A percentile compares a stretch with the other conserved stretches of the same genome.
Conservation (phyloP, 2,797 vertebrate genomes). For the Alauda arvensis region DNA sequence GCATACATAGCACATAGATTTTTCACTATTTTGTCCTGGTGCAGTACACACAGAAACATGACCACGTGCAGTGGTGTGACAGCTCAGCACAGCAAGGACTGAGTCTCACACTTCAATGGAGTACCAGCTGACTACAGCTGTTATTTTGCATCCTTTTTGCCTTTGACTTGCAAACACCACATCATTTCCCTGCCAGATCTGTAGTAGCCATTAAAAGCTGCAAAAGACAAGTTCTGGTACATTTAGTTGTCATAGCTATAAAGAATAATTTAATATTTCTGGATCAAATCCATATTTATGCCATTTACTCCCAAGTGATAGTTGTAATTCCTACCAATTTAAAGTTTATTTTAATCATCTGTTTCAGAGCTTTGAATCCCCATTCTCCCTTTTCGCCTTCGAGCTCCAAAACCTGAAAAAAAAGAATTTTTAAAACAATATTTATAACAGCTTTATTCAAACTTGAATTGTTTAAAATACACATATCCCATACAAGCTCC, state of each 20-base stretch:
- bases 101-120: background rate
- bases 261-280: background rate
- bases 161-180: background rate
- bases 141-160: background rate
- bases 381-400: slow-evolving; percentile 99
- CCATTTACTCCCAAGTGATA: slow-evolving; percentile 2
- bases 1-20: background rate
- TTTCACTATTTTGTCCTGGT: background rate
- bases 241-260: background rate
- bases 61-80: background rate
- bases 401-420: slow-evolving; percentile 91
- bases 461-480: background rate
- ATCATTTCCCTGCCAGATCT: background rate
- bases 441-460: background rate
- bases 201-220: background rate
- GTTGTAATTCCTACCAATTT: slow-evolving; percentile 85
- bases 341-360: slow-evolving; percentile 99
- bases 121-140: background rate
- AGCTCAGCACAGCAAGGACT: background rate
- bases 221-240: background rate
- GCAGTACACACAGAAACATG: background rate
- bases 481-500: background rate
- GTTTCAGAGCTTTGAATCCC: slow-evolving; percentile 99
- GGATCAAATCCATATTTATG: background rate
- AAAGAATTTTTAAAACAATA: background rate